phyloP scores from a whole-genome alignment of 1,140 invertebrate genomes.

The Helicoverpa armigera region DNA sequence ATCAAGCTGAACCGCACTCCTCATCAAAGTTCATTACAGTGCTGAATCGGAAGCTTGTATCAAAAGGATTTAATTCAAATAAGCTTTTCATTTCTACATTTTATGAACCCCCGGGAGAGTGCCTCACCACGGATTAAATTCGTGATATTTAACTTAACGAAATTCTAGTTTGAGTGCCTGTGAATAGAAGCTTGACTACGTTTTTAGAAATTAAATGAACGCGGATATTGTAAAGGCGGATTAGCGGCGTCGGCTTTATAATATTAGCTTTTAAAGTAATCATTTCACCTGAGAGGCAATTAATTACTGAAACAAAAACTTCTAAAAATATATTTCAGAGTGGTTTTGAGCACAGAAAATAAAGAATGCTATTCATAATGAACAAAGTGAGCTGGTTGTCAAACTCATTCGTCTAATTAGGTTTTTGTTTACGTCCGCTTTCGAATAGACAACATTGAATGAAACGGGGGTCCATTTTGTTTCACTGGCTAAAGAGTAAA shows the following conservation, averaged over 20 bases:
- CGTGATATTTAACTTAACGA: constrained; percentile 46
- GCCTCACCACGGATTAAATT: constrained; percentile 50
- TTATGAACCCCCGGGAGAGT: constrained; percentile 34
- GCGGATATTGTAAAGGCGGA: constrained; percentile 34
- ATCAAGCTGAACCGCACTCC: constrained; percentile 51
- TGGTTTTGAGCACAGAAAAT: constrained; percentile 13
- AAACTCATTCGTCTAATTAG: constrained; percentile 60
- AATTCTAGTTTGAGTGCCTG: constrained; percentile 46
- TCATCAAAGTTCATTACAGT: constrained; percentile 55
- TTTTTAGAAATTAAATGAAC: constrained; percentile 42
- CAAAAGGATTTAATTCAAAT: constrained; percentile 62
- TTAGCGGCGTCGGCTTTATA: constrained; percentile 26
- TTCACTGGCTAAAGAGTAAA: constrained; percentile 68
- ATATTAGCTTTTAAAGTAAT: constrained; percentile 35
- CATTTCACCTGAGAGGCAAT: constrained; percentile 17
- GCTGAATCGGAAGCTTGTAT: constrained; percentile 52
- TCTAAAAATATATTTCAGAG: constrained; percentile 4
- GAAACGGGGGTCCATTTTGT: constrained; percentile 60
- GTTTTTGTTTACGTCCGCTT: constrained; percentile 56
- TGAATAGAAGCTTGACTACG: constrained; percentile 35
- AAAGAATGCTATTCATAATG: constrained; percentile 18
- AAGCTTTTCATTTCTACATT: constrained; percentile 55
- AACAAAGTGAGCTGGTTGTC: constrained; percentile 49
- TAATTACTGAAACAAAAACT: constrained; percentile 33
- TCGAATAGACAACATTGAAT: constrained; percentile 57